Evolutionary conservation across 2,888 invertebrate genomes (phyloP).

Genomic region (Ariolimax columbianus): DNA sequence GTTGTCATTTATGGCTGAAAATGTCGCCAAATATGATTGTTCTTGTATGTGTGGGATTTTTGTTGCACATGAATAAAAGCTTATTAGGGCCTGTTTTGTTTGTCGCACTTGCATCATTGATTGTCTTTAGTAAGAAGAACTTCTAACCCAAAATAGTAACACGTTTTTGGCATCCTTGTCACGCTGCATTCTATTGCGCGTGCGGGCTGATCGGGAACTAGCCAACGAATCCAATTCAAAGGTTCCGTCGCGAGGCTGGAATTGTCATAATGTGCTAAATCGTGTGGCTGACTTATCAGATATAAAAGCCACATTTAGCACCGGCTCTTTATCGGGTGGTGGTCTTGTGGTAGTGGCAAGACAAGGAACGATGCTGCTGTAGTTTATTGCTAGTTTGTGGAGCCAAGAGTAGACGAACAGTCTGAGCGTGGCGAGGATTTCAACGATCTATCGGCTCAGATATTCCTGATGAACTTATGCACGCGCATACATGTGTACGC

Average conservation of each 20-base stretch:
- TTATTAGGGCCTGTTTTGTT: too few relatives aligned
- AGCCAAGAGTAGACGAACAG: neutral
- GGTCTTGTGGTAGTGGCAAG: neutral
- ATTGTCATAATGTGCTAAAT: constrained; percentile 1
- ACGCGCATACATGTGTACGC: neutral
- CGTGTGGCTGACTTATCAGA: neutral
- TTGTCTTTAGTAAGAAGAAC: neutral
- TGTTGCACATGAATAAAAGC: too few relatives aligned
- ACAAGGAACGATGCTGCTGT: neutral
- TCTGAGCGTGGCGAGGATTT: neutral
- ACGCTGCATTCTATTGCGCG: neutral
- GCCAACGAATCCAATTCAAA: neutral
- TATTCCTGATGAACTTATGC: neutral
- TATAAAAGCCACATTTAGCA: neutral
- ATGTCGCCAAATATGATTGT: too few relatives aligned
- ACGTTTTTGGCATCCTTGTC: neutral
- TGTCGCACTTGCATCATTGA: neutral
- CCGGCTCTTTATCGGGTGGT: neutral
- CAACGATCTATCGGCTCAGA: neutral
- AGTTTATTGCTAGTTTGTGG: neutral
- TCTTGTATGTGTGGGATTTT: too few relatives aligned
- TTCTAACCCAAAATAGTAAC: neutral
- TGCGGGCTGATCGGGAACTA: neutral
- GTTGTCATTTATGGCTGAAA: too few relatives aligned
- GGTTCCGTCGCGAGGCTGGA: neutral